Evolutionary conservation across 2,888 invertebrate species (phyloP).

Genomic region (Lithodes maja): DNA sequence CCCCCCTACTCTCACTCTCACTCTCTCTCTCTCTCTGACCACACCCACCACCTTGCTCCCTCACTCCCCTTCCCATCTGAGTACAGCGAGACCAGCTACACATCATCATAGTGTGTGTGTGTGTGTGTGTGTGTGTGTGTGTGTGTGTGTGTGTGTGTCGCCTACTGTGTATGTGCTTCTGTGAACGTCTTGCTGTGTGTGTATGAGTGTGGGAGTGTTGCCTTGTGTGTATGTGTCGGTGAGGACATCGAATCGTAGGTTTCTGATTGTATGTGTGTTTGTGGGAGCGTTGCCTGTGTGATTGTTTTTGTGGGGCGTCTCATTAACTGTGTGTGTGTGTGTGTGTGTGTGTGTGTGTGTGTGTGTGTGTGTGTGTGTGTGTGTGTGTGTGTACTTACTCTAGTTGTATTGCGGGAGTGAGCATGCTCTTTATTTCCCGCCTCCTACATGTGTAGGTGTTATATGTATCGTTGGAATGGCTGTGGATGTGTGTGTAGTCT

Average conservation of each 20-base stretch:
- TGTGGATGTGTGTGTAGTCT: too few relatives aligned
- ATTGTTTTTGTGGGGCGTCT: conserved; percentile 3
- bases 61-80: conserved; percentile 1
- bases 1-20: conserved; percentile 18
- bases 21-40: conserved; percentile 17
- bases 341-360: conserved; percentile 26
- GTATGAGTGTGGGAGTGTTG: conserved; percentile 1
- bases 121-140: conserved; percentile 18
- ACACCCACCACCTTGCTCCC: conserved; percentile 9
- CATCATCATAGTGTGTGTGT: conserved; percentile 31
- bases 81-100: conserved; percentile 28
- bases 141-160: conserved; percentile 17
- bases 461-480: too few relatives aligned
- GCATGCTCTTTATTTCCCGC: too few relatives aligned
- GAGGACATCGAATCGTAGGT: background rate
- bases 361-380: conserved; percentile 34
- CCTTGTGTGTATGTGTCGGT: background rate
- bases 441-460: too few relatives aligned
- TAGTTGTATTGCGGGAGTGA: too few relatives aligned
- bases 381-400: background rate
- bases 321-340: background rate
- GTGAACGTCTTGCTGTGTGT: background rate
- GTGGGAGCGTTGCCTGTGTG: conserved; percentile 4
- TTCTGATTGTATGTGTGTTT: conserved; percentile 15
- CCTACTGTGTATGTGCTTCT: background rate